Evolutionary conservation across 2,888 invertebrate species (phyloP), one percentile per base, ranked within the genome.

Genomic region (Mythimna ferrago): DNA sequence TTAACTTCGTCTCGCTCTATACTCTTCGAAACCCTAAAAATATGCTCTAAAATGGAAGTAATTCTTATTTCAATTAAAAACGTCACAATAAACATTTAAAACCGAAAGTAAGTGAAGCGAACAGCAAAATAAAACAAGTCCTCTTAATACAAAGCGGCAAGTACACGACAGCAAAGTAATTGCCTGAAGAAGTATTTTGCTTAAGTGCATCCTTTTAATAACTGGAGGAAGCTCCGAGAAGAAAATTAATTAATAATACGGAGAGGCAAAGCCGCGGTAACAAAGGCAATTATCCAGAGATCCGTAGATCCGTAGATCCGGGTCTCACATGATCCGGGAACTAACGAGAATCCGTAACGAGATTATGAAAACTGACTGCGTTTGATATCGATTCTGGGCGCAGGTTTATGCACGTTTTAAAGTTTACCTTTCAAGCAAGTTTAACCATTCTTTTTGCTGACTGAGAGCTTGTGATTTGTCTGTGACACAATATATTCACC

Each of bases 261-360:
- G 35, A 48, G 72, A 69, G 60, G 63, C 35, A 63, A 66, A 66
- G 80, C 73, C 48, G 64, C 54, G 62, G 70, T 73, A 85, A 85
- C 85, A 86, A 86, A 81, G 86, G 83, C 79, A 81, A 85, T 85
- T 81, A 86, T 77, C 71, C 79, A 57, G 38, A 67, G 67, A 77
- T 61, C 70, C 82, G 56, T 11, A 61, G 69, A 76, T 54, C 72
- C 68, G 35, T 11, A 61, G 69, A 76, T 54, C 72, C 68, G 35
- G 57, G 74, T 73, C 77, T 80, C 79, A 76, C 61, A 76, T 84
- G 85, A 84, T 83, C 85, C 77, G 67, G 26, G 64, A 76, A 67
- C 75, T 86, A 86, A 86, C 85, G 86, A 86, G 76, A 72, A 16
- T 35, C 62, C 66, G 77, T 84, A 86, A 84, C 85, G 85, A 86